A percentile compares a stretch with the other conserved stretches of the same genome.
phyloP scores from a whole-genome alignment of 2,797 vertebrate species.

The Poeciliopsis turneri region DNA sequence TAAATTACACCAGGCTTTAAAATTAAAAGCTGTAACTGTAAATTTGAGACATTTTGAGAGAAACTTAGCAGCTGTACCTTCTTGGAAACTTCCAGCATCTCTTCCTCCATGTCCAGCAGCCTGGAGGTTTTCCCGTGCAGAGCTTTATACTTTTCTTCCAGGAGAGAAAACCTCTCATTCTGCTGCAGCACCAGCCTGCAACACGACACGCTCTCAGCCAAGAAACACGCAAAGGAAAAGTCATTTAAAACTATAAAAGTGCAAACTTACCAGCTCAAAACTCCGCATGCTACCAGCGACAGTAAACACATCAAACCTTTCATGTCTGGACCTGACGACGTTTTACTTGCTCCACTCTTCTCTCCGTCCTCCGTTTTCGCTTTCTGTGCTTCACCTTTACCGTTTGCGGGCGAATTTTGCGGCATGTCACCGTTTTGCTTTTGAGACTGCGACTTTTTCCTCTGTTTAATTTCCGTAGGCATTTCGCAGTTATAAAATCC shows the following conservation, averaged over 20 bases:
- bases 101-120: slow-evolving; percentile 82
- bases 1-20: neutral
- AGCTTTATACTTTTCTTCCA: slow-evolving; percentile 85
- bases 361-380: slow-evolving; percentile 24
- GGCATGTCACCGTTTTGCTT: slow-evolving; percentile 52
- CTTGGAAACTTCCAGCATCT: slow-evolving; percentile 84
- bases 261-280: slow-evolving; percentile 73
- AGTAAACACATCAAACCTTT: slow-evolving; percentile 63
- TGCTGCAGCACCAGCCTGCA: slow-evolving; percentile 88
- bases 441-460: slow-evolving; percentile 63
- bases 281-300: slow-evolving; percentile 64
- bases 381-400: slow-evolving; percentile 38
- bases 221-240: neutral
- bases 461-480: slow-evolving; percentile 77
- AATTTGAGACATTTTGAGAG: neutral
- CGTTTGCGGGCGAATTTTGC: slow-evolving; percentile 23
- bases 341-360: slow-evolving; percentile 8
- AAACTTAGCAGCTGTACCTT: slow-evolving; percentile 79
- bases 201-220: neutral
- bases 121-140: slow-evolving; percentile 81
- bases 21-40: neutral
- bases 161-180: slow-evolving; percentile 82
- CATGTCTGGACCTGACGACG: slow-evolving; percentile 49
- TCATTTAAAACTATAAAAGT: neutral
- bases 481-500: slow-evolving; percentile 50